Base-by-base conservation (phyloP, 2,888 invertebrate genomes). In the Folsomia candida region DNA sequence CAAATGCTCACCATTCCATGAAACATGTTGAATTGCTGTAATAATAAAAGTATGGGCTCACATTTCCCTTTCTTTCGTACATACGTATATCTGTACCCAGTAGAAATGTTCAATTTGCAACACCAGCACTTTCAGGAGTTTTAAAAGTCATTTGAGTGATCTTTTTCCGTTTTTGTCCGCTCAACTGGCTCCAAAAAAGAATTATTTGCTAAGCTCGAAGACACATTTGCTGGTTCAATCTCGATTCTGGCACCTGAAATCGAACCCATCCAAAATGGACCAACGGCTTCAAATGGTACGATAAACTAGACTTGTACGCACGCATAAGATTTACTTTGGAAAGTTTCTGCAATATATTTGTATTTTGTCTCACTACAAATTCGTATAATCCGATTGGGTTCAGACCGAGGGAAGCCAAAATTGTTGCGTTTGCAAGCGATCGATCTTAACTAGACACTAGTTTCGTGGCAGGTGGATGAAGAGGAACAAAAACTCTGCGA, bases 141-240 rank as follows among this genome's bases (percentile, higher is more conserved):
- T 20, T 18, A 47, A 62, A 64, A 64, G 29, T 64, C 37, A 22
- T 24, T 64, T 64, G 22, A 22, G 6, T 37, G 47, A 64, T 51
- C 63, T 20, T 64, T 64, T 64, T 51, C 63, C 37, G 25, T 47
- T 64, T 64, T 64, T 20, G 11, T 61, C 25, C 60, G n/a, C 61
- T 61, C 28, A 61, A 61, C 28, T 28, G 27, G 26, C 61, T 61
- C 27, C 3, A 61, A 29, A 54, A 37, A 54, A 54, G 54, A 54
- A 54, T 54, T 54, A 54, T 54, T 54, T 54, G n/a, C 11, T 54
- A 20, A 54, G 54, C 6, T 54, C 54, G 54, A 54, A 54, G 54
- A 54, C 54, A 54, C 18, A 54, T 54, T 54, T 54, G 4, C 54
- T 54, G 6, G 54, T 54, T 54, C 54, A 54, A 54, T 54, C 22